Evolutionary conservation across 2,113 vertebrate genomes (phyloP).

Genomic region (Sminthopsis crassicaudata): DNA sequence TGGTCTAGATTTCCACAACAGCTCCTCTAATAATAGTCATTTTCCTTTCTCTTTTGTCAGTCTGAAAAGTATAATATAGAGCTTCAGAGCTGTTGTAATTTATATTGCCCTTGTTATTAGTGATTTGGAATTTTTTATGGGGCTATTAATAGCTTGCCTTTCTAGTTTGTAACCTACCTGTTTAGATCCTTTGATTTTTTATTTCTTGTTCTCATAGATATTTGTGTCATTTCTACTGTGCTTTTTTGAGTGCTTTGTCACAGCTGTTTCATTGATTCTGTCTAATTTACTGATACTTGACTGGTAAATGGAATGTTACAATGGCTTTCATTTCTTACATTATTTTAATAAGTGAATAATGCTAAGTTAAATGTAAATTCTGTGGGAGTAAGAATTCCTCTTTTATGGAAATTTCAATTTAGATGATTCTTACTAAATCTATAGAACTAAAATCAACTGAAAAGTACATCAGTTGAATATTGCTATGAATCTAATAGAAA

Average conservation of each 20-base stretch:
- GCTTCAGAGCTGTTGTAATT: background rate
- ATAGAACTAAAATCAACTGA: background rate
- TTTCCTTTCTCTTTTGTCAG: background rate
- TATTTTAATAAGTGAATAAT: background rate
- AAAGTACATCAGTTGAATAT: background rate
- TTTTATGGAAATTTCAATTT: background rate
- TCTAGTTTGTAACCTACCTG: background rate
- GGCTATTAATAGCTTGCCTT: background rate
- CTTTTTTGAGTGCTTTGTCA: background rate
- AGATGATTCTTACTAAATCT: background rate
- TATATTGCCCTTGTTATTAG: background rate
- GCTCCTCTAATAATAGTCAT: background rate
- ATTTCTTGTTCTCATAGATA: background rate
- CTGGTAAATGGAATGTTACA: background rate
- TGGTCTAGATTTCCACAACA: background rate
- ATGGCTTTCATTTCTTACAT: background rate
- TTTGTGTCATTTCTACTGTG: background rate
- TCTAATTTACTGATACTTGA: background rate
- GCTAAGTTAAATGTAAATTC: background rate
- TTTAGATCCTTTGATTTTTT: background rate
- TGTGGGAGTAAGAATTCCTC: background rate
- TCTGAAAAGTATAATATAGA: background rate
- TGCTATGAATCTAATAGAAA: constrained; percentile 68
- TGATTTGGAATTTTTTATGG: background rate
- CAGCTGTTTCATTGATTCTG: background rate